phyloP scores from a whole-genome alignment of 2,797 vertebrate species.

The Synanceia verrucosa region DNA sequence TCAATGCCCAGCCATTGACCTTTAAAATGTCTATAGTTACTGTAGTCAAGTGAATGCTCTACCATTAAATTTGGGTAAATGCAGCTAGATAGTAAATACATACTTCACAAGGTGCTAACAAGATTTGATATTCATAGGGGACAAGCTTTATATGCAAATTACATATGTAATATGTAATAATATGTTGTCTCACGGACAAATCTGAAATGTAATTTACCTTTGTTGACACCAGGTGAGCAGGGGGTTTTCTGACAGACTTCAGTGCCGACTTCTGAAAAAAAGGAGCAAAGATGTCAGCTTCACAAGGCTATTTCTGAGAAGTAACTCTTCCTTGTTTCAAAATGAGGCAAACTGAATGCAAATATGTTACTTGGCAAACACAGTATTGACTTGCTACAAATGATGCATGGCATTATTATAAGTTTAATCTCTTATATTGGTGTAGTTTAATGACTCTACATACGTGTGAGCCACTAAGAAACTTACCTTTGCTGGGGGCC shows the following conservation, averaged over 20 bases:
- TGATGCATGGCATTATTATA: background rate
- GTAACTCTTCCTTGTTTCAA: background rate
- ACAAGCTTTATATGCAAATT: background rate
- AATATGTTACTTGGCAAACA: background rate
- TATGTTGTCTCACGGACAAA: background rate
- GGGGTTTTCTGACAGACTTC: constrained; percentile 36
- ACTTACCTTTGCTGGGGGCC: constrained; percentile 76
- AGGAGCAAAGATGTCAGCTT: background rate
- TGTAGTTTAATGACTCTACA: background rate
- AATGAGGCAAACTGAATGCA: background rate
- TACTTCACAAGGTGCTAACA: background rate
- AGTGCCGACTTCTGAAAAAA: constrained; percentile 43
- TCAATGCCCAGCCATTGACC: no score
- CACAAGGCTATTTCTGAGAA: background rate
- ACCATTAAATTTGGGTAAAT: background rate
- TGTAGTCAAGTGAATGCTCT: background rate
- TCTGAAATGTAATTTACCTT: constrained; percentile 44
- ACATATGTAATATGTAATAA: no score
- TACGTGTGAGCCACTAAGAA: background rate
- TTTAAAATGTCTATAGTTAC: background rate
- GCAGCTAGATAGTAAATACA: background rate
- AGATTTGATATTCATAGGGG: background rate
- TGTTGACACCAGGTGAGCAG: constrained; percentile 41
- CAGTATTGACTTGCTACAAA: background rate
- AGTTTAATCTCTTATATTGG: background rate